These are phyloP conservation scores for Todiramphus chloris DNA, from an alignment of 2,113 vertebrate species.

Conservation along the genomic window DNA sequence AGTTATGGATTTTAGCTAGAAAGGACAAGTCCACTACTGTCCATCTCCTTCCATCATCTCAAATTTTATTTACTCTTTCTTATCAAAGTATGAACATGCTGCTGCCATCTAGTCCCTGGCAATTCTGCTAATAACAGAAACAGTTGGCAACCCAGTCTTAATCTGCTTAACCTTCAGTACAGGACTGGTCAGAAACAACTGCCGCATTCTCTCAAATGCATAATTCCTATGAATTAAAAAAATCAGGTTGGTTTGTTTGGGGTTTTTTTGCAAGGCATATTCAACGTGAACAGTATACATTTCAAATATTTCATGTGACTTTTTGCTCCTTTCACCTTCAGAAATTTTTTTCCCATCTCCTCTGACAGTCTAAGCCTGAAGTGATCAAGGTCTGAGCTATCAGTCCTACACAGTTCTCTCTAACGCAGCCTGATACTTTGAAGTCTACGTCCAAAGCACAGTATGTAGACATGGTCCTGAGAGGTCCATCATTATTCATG, in stretches of 20 bases:
- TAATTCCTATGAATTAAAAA: not conserved
- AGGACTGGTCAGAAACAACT: not conserved
- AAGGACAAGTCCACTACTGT: not conserved
- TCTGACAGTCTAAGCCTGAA: not conserved
- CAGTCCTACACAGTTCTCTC: not conserved
- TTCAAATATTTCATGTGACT: not conserved
- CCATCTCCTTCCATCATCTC: not conserved
- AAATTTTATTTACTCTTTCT: not conserved
- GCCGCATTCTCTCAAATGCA: not conserved
- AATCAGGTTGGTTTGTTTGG: too few species aligned
- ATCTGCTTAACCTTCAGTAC: not conserved
- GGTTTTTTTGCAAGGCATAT: not conserved
- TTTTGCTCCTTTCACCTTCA: not conserved
- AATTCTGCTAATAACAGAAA: not conserved
- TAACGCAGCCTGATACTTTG: not conserved
- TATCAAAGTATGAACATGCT: not conserved
- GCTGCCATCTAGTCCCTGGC: not conserved
- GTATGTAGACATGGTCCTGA: not conserved
- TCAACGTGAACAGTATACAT: not conserved
- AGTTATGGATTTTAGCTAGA: not conserved
- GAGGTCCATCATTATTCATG: not conserved
- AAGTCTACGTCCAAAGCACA: not conserved
- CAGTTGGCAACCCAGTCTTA: not conserved
- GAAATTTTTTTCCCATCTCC: not conserved
- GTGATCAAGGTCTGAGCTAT: not conserved